Percentiles rank a stretch among this genome's conserved stretches.
Evolutionary conservation across 1,140 invertebrate species (phyloP).

Genomic region (Chymomyza costata): DNA sequence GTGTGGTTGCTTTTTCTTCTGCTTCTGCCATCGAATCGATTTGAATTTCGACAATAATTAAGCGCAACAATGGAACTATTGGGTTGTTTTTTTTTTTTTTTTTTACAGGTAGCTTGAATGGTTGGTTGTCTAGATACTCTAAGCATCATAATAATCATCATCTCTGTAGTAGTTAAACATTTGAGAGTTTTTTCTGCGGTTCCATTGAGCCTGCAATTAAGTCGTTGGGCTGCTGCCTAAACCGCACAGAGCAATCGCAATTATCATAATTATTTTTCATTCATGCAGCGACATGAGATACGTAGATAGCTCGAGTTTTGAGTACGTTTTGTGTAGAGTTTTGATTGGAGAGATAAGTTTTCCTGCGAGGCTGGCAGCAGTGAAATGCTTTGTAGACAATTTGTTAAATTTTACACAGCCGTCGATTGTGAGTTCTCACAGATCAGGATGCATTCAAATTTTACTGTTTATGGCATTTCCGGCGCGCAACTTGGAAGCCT

Average conservation of each 20-base stretch:
- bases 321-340: conserved; percentile 25
- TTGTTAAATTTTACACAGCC: conserved; percentile 24
- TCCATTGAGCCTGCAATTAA: conserved; percentile 61
- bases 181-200: conserved; percentile 39
- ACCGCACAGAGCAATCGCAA: conserved; percentile 39
- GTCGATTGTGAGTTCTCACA: conserved; percentile 9
- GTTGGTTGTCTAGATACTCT: no score
- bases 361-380: conserved; percentile 23
- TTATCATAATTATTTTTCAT: conserved; percentile 73
- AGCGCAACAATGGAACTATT: conserved; percentile 71
- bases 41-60: conserved; percentile 72
- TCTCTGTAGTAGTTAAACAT: conserved; percentile 23
- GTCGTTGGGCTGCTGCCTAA: conserved; percentile 24
- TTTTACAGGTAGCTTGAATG: no score
- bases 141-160: no score
- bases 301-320: conserved; percentile 19
- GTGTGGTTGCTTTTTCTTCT: neutral
- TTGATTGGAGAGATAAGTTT: conserved; percentile 44
- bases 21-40: conserved; percentile 38
- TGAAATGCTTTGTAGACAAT: conserved; percentile 14
- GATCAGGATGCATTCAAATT: conserved; percentile 57
- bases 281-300: conserved; percentile 50
- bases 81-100: conserved; percentile 54
- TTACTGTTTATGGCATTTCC: conserved; percentile 21
- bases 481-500: conserved; percentile 19